Base-by-base conservation (phyloP, 2,888 invertebrate genomes). In the Mythimna loreyi region DNA sequence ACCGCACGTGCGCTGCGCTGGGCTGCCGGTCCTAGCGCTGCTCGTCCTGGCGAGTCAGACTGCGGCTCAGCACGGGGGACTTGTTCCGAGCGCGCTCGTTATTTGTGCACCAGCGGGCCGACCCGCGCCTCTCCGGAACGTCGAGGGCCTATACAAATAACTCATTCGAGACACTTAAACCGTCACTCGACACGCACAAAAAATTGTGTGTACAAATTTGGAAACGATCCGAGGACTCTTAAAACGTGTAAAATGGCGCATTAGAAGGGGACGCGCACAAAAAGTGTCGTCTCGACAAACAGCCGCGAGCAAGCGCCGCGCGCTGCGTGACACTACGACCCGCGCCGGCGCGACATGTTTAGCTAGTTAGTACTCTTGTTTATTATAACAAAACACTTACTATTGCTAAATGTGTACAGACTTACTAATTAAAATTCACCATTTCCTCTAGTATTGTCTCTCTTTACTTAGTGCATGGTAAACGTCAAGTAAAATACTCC, bases 81-180 rank as follows among this genome's bases (percentile, higher is more conserved):
- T 7, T 7, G 43, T n/a, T n/a, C 43, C 8, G 43, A 45, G n/a
- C 43, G 43, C n/a, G 43, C 6, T 43, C 43, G 19, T 45, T 91
- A 86, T 92, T 89, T 89, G 89, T 87, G 81, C 87, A 85, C 82
- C 85, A 74, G 82, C 81, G 83, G 75, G 79, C 73, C 80, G 80
- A 82, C 78, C 85, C 21, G 53, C 30, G 13, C 87, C 85, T 84
- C 89, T 81, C 85, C 87, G 87, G 84, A 80, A 77, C 89, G 89
- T 86, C 84, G 86, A 89, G 86, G 84, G 88, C 94, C 94, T 94
- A 90, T 90, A 90, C 94, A 94, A 95, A 95, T 89, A 94, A 90
- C 87, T 93, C 92, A 91, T 90, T 92, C 86, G 88, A 91, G 90
- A 92, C 92, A 93, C 94, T 95, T 90, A 88, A 92, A 87, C 89